Evolutionary conservation across 2,888 invertebrate species (phyloP).

Genomic region (Lissonota sp.): DNA sequence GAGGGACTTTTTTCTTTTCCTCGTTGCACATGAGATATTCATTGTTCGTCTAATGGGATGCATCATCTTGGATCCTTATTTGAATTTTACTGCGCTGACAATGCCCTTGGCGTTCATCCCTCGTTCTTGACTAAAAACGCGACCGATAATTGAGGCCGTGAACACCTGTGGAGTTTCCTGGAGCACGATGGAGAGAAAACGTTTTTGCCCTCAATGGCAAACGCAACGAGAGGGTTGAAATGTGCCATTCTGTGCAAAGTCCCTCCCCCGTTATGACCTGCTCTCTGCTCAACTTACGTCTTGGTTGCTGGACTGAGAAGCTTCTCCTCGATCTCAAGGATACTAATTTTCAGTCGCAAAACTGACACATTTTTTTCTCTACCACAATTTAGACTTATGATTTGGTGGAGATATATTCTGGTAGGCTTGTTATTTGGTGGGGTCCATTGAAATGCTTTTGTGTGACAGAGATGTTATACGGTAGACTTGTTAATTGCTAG

Average conservation of each 20-base stretch:
- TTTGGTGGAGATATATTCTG: too few relatives aligned
- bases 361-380: too few relatives aligned
- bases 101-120: slow-evolving; percentile 17
- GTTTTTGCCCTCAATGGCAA: slow-evolving; percentile 67
- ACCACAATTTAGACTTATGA: too few relatives aligned
- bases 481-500: too few relatives aligned
- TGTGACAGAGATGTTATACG: too few relatives aligned
- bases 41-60: slow-evolving; percentile 31
- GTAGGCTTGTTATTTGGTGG: too few relatives aligned
- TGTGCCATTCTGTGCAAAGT: slow-evolving; percentile 5
- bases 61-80: slow-evolving; percentile 44
- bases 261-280: background rate
- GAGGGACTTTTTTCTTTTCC: background rate
- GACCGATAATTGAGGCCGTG: slow-evolving; percentile 66
- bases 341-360: too few relatives aligned
- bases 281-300: background rate
- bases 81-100: slow-evolving; percentile 37
- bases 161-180: slow-evolving; percentile 74
- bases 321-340: too few relatives aligned
- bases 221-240: slow-evolving; percentile 22
- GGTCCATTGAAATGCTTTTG: too few relatives aligned
- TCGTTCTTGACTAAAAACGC: slow-evolving; percentile 23
- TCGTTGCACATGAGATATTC: slow-evolving; percentile 42
- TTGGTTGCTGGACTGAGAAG: background rate
- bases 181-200: slow-evolving; percentile 45